Evolutionary conservation across 2,888 invertebrate species (phyloP).

Genomic region (Opisthograptis luteolata): DNA sequence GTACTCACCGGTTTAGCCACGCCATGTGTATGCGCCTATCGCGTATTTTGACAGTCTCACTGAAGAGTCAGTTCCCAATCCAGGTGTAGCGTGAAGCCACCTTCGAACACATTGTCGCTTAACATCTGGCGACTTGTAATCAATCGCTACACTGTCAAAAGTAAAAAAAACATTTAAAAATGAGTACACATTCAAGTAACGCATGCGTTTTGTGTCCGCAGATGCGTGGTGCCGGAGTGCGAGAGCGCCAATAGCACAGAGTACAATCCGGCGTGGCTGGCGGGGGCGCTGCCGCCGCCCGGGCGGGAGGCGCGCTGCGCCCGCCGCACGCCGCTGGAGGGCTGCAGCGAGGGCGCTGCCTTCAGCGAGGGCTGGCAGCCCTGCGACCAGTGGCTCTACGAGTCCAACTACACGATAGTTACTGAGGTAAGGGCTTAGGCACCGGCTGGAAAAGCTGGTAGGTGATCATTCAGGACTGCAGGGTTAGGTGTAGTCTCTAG

Average conservation of each 20-base stretch:
- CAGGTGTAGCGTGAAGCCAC: too few relatives aligned
- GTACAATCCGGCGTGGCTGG: slow-evolving; percentile 63
- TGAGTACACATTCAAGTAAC: not conserved
- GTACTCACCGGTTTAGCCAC: too few relatives aligned
- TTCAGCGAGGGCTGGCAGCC: slow-evolving; percentile 62
- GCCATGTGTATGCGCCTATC: too few relatives aligned
- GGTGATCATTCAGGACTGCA: too few relatives aligned
- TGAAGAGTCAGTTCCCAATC: too few relatives aligned
- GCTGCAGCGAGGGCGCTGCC: slow-evolving; percentile 44
- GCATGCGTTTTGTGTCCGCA: slow-evolving; percentile 42
- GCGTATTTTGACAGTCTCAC: too few relatives aligned
- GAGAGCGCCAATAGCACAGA: slow-evolving; percentile 62
- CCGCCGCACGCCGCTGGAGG: slow-evolving; percentile 48
- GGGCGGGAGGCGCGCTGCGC: slow-evolving; percentile 54
- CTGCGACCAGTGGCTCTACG: slow-evolving; percentile 55
- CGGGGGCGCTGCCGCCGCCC: slow-evolving; percentile 50
- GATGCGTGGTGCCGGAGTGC: slow-evolving; percentile 75
- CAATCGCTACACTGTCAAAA: too few relatives aligned
- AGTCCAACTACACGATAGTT: slow-evolving; percentile 54
- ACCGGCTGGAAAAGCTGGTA: too few relatives aligned
- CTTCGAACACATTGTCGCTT: too few relatives aligned
- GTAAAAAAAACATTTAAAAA: not conserved
- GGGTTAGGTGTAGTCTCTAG: too few relatives aligned
- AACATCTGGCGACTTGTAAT: too few relatives aligned
- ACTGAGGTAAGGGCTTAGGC: slow-evolving; percentile 45